phyloP scores from a whole-genome alignment of 1,140 invertebrate species.

The Formica selysi region DNA sequence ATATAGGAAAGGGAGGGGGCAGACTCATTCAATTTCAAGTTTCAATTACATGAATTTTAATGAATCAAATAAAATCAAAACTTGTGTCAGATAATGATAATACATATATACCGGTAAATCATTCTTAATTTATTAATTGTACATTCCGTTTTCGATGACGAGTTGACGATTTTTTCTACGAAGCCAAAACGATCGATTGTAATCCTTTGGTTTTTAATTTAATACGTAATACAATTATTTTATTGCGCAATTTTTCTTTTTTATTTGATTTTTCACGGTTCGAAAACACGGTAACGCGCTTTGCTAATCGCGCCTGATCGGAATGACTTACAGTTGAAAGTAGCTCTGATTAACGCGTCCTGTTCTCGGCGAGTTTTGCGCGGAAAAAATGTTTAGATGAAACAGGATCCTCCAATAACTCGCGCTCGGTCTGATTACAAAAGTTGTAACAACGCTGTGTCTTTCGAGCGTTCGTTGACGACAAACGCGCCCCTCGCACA shows the following conservation, averaged over 20 bases:
- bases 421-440: slow-evolving; percentile 42
- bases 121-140: slow-evolving; percentile 36
- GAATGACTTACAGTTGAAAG: not conserved
- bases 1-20: not conserved
- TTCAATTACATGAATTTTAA: slow-evolving; percentile 59
- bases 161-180: not conserved
- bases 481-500: slow-evolving; percentile 17
- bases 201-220: slow-evolving; percentile 16
- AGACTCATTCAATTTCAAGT: slow-evolving; percentile 55
- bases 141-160: not conserved
- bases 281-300: not conserved
- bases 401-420: slow-evolving; percentile 41
- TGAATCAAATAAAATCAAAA: slow-evolving; percentile 47
- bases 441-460: slow-evolving; percentile 59
- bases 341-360: slow-evolving; percentile 11
- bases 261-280: not conserved
- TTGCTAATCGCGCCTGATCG: not conserved
- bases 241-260: slow-evolving; percentile 1
- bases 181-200: not conserved
- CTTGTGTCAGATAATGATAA: slow-evolving; percentile 20
- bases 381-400: slow-evolving; percentile 30
- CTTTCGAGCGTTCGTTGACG: slow-evolving; percentile 42
- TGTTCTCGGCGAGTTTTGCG: not conserved
- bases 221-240: not conserved
- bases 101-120: not conserved